Base-by-base conservation (phyloP, 92 coral and sea anemone genomes). In the Paragorgia papillata region DNA sequence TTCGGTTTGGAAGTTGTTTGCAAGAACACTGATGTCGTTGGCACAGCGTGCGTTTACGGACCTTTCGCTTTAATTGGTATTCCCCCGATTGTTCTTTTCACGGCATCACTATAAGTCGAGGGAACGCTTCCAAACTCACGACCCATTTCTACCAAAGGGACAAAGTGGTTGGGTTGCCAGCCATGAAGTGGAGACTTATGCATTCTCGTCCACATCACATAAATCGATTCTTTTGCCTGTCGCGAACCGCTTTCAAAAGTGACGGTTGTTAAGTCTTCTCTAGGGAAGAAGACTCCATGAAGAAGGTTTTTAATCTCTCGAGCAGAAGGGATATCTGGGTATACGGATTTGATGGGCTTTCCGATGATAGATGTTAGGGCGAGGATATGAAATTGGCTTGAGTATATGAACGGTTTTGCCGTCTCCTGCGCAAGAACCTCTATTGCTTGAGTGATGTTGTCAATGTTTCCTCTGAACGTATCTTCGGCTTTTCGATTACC, bases 281-380 rank as follows among this genome's bases (percentile, higher is more conserved):
- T 43, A 7, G 76, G 76, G 25, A 17, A 49, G 10, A 69, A 13
- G 19, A n/a, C n/a, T n/a, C 76, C 57, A 31, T 69, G 62, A 0
- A 69, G 41, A 12, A 37, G 64, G 24, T 24, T 76, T 76, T 44
- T 60, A 44, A 37, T 50, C 1, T 13, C 61, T 9, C 29, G 0
- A 9, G 37, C 9, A 26, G 80, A 43, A 2, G 53, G 30, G 32
- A 58, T 50, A n/a, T 73, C 66, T 22, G 86, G 86, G 30, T 74
- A 62, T 15, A n/a, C n/a, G 17, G 75, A 62, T 41, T 41, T 62
- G 20, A 74, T 62, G 7, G 86, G 81, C 34, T 63, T 74, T 21
- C 29, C 57, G 5, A 62, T 82, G 43, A 82, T 80, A 2, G 86
- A 74, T 9, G 86, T 59, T 22, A 82, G 67, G 20, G 86, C 86